phyloP scores from a whole-genome alignment of 2,797 vertebrate species.

The Acanthornis magna region DNA sequence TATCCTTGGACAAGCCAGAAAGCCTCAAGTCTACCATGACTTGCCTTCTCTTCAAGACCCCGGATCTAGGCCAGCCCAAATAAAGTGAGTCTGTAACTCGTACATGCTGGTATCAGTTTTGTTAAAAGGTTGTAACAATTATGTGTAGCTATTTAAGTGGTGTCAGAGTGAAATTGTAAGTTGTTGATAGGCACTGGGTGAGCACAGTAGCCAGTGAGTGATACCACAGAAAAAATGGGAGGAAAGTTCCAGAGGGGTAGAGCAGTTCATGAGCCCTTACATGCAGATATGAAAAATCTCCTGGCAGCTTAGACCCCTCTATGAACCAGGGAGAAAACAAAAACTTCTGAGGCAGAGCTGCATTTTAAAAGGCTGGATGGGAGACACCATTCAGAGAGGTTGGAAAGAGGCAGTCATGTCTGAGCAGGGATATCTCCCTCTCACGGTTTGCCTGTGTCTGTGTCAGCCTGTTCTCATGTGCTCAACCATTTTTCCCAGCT shows the following conservation, averaged over 20 bases:
- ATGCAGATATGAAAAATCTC: neutral
- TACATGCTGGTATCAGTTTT: neutral
- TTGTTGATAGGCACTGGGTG: neutral
- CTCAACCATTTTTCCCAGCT: neutral
- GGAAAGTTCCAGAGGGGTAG: neutral
- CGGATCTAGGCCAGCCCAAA: neutral
- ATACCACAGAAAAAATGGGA: neutral
- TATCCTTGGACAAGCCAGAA: neutral
- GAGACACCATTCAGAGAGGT: neutral
- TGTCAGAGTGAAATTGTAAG: neutral
- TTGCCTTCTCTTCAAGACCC: neutral
- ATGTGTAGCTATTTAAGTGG: neutral
- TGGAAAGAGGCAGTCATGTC: neutral
- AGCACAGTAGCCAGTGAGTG: neutral
- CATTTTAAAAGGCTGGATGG: neutral
- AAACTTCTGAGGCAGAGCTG: neutral
- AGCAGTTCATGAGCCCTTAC: neutral
- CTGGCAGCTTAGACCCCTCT: neutral
- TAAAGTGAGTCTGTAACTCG: neutral
- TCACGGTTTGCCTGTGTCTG: neutral
- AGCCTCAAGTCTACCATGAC: neutral
- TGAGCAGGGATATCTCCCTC: neutral
- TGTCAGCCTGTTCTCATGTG: neutral
- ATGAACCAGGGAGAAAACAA: neutral
- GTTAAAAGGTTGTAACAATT: neutral